These are phyloP conservation scores for Eulacestoma nigropectus DNA, from an alignment of 2,113 vertebrate species.

Conservation along the genomic window DNA sequence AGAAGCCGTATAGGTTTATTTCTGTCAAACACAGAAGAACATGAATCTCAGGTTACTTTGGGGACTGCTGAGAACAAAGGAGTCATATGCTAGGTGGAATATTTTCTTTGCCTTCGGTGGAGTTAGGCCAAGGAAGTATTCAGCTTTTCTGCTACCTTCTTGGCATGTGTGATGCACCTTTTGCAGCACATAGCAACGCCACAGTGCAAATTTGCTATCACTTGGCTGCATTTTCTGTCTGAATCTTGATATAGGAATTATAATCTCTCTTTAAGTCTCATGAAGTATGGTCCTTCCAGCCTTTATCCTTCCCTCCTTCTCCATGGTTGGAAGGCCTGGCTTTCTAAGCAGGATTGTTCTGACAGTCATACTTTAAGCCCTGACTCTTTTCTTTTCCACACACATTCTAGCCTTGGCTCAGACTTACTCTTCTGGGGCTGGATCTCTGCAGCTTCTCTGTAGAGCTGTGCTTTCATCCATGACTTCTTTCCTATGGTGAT, in stretches of 20 bases:
- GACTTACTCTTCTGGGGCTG: neutral
- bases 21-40: neutral
- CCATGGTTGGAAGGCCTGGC: neutral
- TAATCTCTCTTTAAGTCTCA: neutral
- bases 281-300: neutral
- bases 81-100: neutral
- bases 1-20: slow-evolving; percentile 10
- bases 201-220: neutral
- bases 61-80: neutral
- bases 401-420: neutral
- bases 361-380: neutral
- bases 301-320: neutral
- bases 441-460: neutral
- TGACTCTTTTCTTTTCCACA: neutral
- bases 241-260: neutral
- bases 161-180: neutral
- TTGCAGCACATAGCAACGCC: neutral
- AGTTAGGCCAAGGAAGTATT: neutral
- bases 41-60: neutral
- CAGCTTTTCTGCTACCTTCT: neutral
- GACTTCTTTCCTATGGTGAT: neutral
- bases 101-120: neutral
- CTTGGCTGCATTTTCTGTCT: neutral
- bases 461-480: neutral
- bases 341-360: neutral